Conservation (phyloP, 2,888 invertebrate genomes). For the Agapetus fuscipes region DNA sequence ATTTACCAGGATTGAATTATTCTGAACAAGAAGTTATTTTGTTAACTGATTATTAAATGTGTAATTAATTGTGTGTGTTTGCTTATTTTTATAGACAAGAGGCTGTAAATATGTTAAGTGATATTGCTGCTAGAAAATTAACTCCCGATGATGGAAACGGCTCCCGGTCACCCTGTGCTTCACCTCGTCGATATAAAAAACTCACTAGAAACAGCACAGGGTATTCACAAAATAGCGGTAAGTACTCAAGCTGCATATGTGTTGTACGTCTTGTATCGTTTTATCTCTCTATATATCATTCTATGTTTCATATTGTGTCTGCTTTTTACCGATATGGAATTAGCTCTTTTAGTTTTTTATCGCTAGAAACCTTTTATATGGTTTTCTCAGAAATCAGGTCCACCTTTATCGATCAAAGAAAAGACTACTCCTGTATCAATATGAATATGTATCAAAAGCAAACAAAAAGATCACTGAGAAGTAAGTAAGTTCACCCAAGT, state of each 20-base stretch:
- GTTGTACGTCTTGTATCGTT: conserved; percentile 5
- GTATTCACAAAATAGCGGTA: conserved; percentile 42
- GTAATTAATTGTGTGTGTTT: neutral
- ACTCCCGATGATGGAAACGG: conserved; percentile 49
- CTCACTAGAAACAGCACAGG: conserved; percentile 47
- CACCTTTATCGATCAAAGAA: no score
- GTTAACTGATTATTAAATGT: no score
- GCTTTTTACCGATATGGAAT: neutral
- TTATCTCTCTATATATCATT: no score
- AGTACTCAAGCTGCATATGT: conserved; percentile 20
- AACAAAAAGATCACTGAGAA: no score
- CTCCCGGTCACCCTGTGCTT: conserved; percentile 50
- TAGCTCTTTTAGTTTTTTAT: neutral
- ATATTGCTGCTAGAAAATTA: conserved; percentile 66
- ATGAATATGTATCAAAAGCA: no score
- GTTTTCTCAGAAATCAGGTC: conserved; percentile 22
- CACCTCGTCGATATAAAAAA: conserved; percentile 50
- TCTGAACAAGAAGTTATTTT: no score
- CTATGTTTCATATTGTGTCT: neutral
- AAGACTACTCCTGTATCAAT: no score
- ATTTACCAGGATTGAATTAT: no score
- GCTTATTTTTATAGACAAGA: conserved; percentile 51
- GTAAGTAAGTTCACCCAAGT: no score
- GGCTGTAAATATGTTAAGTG: conserved; percentile 76
- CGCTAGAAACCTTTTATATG: conserved; percentile 1